Evolutionary conservation across 2,888 invertebrate genomes (phyloP).

Genomic region (Caenorhabditis macrosperma): DNA sequence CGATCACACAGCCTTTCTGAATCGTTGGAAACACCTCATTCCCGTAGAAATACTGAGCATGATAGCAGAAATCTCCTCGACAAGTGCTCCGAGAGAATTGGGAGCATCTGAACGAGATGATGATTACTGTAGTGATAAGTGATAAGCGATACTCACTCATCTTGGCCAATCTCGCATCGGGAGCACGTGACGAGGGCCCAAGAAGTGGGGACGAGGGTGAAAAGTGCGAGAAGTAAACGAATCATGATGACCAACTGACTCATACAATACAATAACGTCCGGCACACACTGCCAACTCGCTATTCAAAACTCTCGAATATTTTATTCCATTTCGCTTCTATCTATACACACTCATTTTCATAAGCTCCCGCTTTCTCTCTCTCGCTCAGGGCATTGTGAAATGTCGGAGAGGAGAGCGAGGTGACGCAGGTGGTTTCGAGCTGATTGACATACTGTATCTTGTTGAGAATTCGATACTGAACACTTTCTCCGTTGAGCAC

Average conservation of each 20-base stretch:
- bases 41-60: constrained; percentile 55
- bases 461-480: no score
- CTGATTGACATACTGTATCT: no score
- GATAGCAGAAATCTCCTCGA: constrained; percentile 55
- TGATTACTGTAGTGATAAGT: background rate
- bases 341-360: constrained; percentile 58
- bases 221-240: constrained; percentile 17
- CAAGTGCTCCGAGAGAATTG: constrained; percentile 28
- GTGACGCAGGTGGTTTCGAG: background rate
- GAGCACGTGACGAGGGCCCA: constrained; percentile 35
- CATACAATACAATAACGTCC: constrained; percentile 13
- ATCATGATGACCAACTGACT: constrained; percentile 19
- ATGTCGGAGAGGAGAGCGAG: constrained; percentile 11
- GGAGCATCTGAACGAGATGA: constrained; percentile 8
- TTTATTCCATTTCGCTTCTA: constrained; percentile 16
- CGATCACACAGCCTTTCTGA: constrained; percentile 63
- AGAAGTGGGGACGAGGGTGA: constrained; percentile 4
- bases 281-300: no score
- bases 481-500: background rate
- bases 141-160: constrained; percentile 30
- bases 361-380: constrained; percentile 57
- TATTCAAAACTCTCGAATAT: constrained; percentile 39
- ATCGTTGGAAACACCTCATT: constrained; percentile 40
- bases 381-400: constrained; percentile 15
- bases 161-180: constrained; percentile 32